phyloP scores from a whole-genome alignment of 2,113 vertebrate genomes.

The Scomber scombrus region DNA sequence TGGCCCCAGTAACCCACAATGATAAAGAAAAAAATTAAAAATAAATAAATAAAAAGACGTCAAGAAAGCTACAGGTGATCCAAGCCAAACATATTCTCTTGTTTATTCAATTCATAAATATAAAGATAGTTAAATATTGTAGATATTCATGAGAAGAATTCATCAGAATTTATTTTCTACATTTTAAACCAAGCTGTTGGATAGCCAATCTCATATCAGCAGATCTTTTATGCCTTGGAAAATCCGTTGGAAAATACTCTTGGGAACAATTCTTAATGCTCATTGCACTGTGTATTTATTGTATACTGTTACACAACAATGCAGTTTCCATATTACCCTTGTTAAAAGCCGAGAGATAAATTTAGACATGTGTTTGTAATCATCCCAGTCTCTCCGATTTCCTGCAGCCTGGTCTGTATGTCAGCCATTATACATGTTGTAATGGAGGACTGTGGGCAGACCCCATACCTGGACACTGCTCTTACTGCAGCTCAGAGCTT shows the following conservation, averaged over 20 bases:
- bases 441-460: conserved; percentile 34
- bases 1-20: too few relatives aligned
- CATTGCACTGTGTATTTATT: conserved; percentile 48
- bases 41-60: too few relatives aligned
- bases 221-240: neutral
- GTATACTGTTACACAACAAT: conserved; percentile 59
- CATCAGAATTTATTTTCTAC: neutral
- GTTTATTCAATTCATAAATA: neutral
- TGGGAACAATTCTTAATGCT: conserved; percentile 27
- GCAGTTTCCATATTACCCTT: conserved; percentile 70
- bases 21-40: too few relatives aligned
- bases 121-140: neutral
- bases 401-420: conserved; percentile 51
- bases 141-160: neutral
- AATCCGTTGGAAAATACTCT: conserved; percentile 22
- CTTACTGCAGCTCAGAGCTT: conserved; percentile 18
- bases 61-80: too few relatives aligned
- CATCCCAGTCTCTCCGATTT: conserved; percentile 66
- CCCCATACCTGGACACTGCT: conserved; percentile 37
- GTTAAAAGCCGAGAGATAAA: conserved; percentile 72
- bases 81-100: neutral
- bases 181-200: neutral
- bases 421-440: conserved; percentile 58
- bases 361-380: conserved; percentile 77
- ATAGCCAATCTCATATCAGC: neutral